Evolutionary conservation across 2,113 vertebrate species (phyloP).

Genomic region (Onychorhynchus coronatus): DNA sequence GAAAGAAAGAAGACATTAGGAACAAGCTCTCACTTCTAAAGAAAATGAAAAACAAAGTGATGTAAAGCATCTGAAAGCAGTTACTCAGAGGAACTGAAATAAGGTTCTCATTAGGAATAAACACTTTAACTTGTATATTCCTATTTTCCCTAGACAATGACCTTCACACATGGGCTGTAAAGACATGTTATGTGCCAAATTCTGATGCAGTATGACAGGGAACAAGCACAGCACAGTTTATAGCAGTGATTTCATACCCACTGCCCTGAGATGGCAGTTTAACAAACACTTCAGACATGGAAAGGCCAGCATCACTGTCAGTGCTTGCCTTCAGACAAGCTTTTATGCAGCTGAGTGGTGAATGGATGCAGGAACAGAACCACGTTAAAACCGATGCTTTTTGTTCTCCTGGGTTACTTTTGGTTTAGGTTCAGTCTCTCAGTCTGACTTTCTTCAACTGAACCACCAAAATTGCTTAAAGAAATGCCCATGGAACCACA

Average conservation of each 20-base stretch:
- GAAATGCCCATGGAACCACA: neutral
- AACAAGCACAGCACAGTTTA: neutral
- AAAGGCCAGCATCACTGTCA: neutral
- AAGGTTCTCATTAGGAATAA: neutral
- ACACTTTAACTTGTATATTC: neutral
- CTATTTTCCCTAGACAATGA: neutral
- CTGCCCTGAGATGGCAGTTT: neutral
- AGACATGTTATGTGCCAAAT: neutral
- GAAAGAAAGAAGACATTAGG: constrained; percentile 53
- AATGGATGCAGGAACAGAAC: neutral
- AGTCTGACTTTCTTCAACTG: neutral
- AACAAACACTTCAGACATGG: neutral
- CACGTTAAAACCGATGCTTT: neutral
- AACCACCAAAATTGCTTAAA: neutral
- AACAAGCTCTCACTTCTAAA: neutral
- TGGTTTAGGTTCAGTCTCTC: neutral
- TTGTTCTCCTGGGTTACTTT: neutral
- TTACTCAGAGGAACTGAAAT: neutral
- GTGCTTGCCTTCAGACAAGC: neutral
- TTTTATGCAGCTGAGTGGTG: neutral
- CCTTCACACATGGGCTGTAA: neutral
- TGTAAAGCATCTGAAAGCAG: neutral
- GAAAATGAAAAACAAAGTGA: neutral
- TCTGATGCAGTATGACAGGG: neutral
- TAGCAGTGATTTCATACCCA: neutral